Conservation (phyloP, 2,888 invertebrate species). For the Dendrolimus pini region DNA sequence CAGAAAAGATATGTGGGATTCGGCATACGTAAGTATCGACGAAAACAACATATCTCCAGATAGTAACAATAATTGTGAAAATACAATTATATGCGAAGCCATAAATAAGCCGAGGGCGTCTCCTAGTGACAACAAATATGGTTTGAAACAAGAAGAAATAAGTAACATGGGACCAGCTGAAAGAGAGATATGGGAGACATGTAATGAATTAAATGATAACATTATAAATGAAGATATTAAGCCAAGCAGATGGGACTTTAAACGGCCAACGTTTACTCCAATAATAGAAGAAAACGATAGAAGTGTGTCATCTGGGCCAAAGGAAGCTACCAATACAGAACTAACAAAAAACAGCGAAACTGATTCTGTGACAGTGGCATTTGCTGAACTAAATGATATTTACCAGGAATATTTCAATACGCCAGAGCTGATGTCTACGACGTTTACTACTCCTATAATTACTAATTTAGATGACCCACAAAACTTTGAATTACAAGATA, state of each 20-base stretch:
- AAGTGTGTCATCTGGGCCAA: constrained; percentile 41
- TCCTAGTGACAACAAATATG: constrained; percentile 27
- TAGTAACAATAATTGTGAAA: constrained; percentile 50
- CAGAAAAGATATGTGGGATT: constrained; percentile 69
- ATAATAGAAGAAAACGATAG: constrained; percentile 65
- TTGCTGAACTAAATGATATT: constrained; percentile 63
- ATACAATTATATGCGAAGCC: constrained; percentile 30
- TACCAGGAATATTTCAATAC: constrained; percentile 53
- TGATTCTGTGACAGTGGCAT: constrained; percentile 60
- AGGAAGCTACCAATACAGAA: constrained; percentile 29
- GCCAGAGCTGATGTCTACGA: constrained; percentile 37
- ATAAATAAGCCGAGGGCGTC: constrained; percentile 37
- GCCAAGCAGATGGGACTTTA: constrained; percentile 39
- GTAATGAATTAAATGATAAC: constrained; percentile 38
- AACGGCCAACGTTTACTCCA: constrained; percentile 53
- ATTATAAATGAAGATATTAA: constrained; percentile 37
- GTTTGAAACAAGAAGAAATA: constrained; percentile 31
- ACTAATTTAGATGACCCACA: constrained; percentile 29
- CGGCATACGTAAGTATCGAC: constrained; percentile 73
- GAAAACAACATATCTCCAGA: constrained; percentile 64
- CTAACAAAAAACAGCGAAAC: constrained; percentile 28
- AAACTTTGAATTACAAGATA: constrained; percentile 25
- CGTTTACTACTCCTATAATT: constrained; percentile 8
- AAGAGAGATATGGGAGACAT: constrained; percentile 61
- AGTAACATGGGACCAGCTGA: constrained; percentile 65